These are phyloP conservation scores for Entelurus aequoreus DNA, from an alignment of 2,113 vertebrate genomes.

Conservation along the genomic window DNA sequence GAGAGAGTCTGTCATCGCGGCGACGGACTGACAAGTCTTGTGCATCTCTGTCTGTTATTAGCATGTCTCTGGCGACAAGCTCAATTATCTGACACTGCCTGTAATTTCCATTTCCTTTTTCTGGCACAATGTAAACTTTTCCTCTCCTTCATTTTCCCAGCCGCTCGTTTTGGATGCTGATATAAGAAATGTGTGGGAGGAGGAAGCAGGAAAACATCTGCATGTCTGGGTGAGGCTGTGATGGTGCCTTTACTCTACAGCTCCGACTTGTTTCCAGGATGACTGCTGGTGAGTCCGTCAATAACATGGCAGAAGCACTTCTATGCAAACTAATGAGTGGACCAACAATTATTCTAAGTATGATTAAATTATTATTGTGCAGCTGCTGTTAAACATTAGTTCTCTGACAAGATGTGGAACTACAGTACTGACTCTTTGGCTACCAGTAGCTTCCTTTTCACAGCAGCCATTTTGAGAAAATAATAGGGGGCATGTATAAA, in stretches of 20 bases:
- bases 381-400: background rate
- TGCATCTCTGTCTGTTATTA: conserved; percentile 79
- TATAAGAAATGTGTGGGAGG: conserved; percentile 74
- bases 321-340: background rate
- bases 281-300: background rate
- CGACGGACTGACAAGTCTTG: conserved; percentile 78
- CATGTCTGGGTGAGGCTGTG: conserved; percentile 59
- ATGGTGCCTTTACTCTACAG: conserved; percentile 20
- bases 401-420: background rate
- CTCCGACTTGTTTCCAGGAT: too few species aligned
- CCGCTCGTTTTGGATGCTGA: conserved; percentile 72
- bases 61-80: conserved; percentile 82
- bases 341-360: background rate
- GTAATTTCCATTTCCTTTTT: conserved; percentile 80
- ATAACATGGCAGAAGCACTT: background rate
- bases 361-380: background rate
- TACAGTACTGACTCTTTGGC: background rate
- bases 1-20: conserved; percentile 79
- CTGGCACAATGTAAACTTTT: conserved; percentile 78
- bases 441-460: too few species aligned
- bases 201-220: conserved; percentile 68
- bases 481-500: too few species aligned
- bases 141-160: conserved; percentile 77
- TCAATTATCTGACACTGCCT: conserved; percentile 83
- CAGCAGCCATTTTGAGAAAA: too few species aligned